A percentile compares a stretch with the other conserved stretches of the same genome.
Conservation (phyloP, 2,888 invertebrate genomes). For the Nephrotoma guestfalica region DNA sequence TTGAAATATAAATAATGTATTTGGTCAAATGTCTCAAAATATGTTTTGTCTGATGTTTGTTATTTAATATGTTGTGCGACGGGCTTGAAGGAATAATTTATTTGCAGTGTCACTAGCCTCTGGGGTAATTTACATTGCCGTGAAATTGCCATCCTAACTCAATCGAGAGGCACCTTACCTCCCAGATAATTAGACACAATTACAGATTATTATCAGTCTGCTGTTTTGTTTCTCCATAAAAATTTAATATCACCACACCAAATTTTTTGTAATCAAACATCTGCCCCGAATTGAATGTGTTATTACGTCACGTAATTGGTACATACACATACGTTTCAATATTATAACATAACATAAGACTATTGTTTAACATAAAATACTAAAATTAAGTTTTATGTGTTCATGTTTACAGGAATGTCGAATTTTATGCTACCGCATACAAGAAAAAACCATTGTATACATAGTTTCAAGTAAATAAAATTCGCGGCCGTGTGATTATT, state of each 20-base stretch:
- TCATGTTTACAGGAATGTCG: not conserved
- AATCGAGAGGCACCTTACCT: not conserved
- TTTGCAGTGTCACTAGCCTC: not conserved
- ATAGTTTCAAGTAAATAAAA: not conserved
- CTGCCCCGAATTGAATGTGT: not conserved
- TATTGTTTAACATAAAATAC: not conserved
- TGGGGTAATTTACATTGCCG: not conserved
- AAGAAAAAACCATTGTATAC: not conserved
- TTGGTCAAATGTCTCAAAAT: not conserved
- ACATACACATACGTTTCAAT: not conserved
- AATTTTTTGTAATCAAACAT: not conserved
- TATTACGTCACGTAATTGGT: not conserved
- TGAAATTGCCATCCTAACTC: not conserved
- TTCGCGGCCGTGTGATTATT: not conserved
- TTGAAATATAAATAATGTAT: not conserved
- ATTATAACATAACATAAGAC: not conserved
- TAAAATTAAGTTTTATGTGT: not conserved
- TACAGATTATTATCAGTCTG: not conserved
- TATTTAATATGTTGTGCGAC: not conserved
- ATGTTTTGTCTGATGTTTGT: not conserved
- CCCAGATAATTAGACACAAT: not conserved
- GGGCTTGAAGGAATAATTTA: not conserved
- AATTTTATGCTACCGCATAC: not conserved
- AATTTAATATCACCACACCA: not conserved
- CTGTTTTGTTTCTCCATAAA: not conserved